These are phyloP conservation scores for Nyctibius bracteatus DNA, from an alignment of 2,113 vertebrate genomes.

Conservation along the genomic window DNA sequence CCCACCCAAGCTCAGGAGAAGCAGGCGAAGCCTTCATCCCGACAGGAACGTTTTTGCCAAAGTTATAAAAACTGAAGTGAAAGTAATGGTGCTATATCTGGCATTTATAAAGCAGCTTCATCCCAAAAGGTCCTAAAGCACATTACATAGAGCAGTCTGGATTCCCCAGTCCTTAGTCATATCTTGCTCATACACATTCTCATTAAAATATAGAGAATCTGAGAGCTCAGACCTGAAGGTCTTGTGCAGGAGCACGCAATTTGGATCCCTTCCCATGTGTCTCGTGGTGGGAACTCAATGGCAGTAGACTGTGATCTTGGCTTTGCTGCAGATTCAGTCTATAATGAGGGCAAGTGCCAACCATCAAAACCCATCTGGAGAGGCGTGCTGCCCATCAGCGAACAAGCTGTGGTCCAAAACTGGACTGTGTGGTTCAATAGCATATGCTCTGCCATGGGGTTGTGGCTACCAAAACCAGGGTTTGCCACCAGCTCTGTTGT, in stretches of 20 bases:
- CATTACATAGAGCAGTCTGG: not conserved
- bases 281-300: not conserved
- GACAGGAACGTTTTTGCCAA: constrained; percentile 21
- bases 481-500: not conserved
- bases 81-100: constrained; percentile 35
- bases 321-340: not conserved
- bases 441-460: not conserved
- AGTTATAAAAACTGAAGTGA: constrained; percentile 49
- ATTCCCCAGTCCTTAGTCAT: not conserved
- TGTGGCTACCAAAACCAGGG: not conserved
- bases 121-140: not conserved
- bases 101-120: not conserved
- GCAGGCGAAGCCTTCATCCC: constrained; percentile 32
- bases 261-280: not conserved
- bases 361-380: not conserved
- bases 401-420: not conserved
- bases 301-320: not conserved
- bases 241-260: not conserved
- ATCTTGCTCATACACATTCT: not conserved
- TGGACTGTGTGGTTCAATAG: not conserved
- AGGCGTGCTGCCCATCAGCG: not conserved
- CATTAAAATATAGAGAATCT: not conserved
- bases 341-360: not conserved
- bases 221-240: not conserved
- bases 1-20: constrained; percentile 8